Evolutionary conservation across 2,113 vertebrate genomes (phyloP), one percentile per base, ranked within the genome.

Genomic region (Aphelocoma coerulescens): DNA sequence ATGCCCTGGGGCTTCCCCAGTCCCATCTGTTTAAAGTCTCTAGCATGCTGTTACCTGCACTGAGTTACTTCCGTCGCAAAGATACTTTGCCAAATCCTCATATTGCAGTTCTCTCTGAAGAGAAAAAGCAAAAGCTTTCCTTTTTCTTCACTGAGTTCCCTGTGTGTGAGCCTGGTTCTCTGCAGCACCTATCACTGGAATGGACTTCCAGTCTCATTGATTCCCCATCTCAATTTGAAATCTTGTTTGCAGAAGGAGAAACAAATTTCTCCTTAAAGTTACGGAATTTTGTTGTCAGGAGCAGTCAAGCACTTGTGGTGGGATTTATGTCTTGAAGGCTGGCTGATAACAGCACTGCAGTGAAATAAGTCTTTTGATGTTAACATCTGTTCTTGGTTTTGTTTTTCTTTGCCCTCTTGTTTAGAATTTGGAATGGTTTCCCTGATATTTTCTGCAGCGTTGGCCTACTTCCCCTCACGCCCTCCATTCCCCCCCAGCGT

Each of bases 401-500:
- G 89, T 77, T 91, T 93, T 90, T 83, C 61, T 96, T 95, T 92
- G 35, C 52, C 82, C 72, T 51, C 73, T 80, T 46, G 75, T 82
- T 89, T 98, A 99, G 99, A 99, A 97, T 97, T 99, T 97, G 98
- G 98, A 91, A 97, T 97, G 80, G 98, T 99, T 44, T 98, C 98
- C 26, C 91, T 99, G 96, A 98, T 99, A 37, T 99, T 99, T 95
- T 97, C 96, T 1, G 98, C 98, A 12, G 98, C 99, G 1, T 88
- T 99, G 75, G 97, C 98, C 63, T 99, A 99, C 87, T 99, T 99
- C 97, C 99, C 99, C 27, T 98, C 99, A 0, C 98, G 99, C 11
- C 99, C 99, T 39, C 99, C 99, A 0, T 94, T 99, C 66, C 99
- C 99, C 71, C 99, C 99, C 86, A 99, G 99, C 3, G 99, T 99